A percentile compares a stretch with the other conserved stretches of the same genome.
These are phyloP conservation scores for Drosophila robusta DNA, from an alignment of 2,888 invertebrate genomes.

Conservation along the genomic window DNA sequence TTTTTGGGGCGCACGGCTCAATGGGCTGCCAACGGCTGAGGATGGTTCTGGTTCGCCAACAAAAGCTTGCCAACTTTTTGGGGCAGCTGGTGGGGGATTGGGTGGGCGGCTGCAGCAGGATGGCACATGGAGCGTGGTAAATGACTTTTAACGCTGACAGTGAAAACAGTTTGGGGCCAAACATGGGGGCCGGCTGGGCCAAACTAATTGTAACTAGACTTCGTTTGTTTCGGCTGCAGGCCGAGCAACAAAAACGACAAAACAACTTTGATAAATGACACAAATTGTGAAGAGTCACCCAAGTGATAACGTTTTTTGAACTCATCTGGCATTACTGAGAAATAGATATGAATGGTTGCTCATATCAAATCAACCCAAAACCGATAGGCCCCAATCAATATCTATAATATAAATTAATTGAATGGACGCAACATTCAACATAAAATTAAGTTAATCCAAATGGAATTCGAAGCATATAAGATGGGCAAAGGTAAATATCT, in stretches of 20 bases:
- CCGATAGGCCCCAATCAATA: constrained; percentile 20
- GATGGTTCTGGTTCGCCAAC: constrained; percentile 27
- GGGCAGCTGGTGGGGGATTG: background rate
- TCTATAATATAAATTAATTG: constrained; percentile 7
- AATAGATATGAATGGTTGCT: constrained; percentile 29
- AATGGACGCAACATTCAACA: background rate
- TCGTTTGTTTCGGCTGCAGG: constrained; percentile 15
- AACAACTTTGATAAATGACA: constrained; percentile 42
- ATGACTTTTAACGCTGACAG: constrained; percentile 63
- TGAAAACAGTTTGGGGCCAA: constrained; percentile 39
- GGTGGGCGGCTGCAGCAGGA: no score
- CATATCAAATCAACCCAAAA: constrained; percentile 10
- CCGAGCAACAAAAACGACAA: background rate
- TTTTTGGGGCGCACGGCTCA: constrained; percentile 40
- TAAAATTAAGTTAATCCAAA: background rate
- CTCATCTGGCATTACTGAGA: constrained; percentile 23
- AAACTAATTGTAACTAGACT: constrained; percentile 63
- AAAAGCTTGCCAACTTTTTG: constrained; percentile 52
- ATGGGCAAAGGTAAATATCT: constrained; percentile 5
- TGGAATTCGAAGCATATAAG: background rate
- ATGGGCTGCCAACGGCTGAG: constrained; percentile 22
- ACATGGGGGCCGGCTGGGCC: constrained; percentile 44
- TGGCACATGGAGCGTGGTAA: constrained; percentile 24
- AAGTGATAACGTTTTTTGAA: constrained; percentile 30
- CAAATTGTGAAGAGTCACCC: constrained; percentile 31